These are phyloP conservation scores for Ormia ochracea DNA, from an alignment of 2,888 invertebrate genomes.

Conservation along the genomic window DNA sequence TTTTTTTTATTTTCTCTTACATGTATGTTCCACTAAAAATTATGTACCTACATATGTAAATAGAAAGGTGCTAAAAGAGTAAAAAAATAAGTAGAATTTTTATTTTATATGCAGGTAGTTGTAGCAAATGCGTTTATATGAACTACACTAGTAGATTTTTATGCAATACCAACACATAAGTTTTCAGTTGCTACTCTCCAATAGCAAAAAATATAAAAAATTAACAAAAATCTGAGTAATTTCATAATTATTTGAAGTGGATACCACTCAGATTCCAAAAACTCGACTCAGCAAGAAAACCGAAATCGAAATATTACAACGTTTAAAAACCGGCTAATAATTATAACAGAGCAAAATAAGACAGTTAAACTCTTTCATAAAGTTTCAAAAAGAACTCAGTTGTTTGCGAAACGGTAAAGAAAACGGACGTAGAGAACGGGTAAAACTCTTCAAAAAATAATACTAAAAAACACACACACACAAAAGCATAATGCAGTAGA, in stretches of 20 bases:
- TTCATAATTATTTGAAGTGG: neutral
- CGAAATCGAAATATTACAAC: neutral
- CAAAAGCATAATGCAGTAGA: neutral
- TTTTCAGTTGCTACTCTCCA: neutral
- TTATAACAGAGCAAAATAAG: conserved; percentile 46
- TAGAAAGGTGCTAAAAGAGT: neutral
- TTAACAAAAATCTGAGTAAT: neutral
- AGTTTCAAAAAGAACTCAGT: conserved; percentile 72
- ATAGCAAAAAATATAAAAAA: neutral
- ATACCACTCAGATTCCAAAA: conserved; percentile 7
- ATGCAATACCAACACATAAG: conserved; percentile 2
- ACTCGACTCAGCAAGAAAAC: conserved; percentile 36
- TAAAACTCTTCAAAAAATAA: conserved; percentile 8
- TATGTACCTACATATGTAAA: too few species aligned
- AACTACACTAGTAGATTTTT: neutral
- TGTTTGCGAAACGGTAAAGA: conserved; percentile 73
- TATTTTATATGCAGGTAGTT: neutral
- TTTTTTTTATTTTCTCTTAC: too few species aligned
- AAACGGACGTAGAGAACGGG: conserved; percentile 68
- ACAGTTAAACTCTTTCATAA: conserved; percentile 72
- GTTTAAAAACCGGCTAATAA: conserved; percentile 14
- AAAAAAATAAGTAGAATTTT: neutral
- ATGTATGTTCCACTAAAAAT: too few species aligned
- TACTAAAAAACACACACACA: conserved; percentile 26
- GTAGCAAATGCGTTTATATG: conserved; percentile 1